These are phyloP conservation scores for Urocolius indicus DNA, from an alignment of 2,113 vertebrate genomes.

Conservation along the genomic window DNA sequence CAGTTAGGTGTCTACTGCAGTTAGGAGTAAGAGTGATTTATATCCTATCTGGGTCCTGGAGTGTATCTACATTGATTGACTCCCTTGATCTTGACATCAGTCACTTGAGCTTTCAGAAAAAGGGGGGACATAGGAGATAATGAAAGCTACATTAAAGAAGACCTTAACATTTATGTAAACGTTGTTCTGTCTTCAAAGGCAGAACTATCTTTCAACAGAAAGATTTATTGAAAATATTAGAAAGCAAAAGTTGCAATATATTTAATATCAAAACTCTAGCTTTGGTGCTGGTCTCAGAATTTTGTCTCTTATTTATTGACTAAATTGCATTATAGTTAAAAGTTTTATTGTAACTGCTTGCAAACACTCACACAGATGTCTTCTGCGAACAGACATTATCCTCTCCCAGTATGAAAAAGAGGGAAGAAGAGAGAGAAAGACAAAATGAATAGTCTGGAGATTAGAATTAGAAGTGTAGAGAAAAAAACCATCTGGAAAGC, in stretches of 20 bases:
- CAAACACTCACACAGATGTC: not conserved
- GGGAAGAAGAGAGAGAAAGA: not conserved
- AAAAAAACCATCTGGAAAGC: not conserved
- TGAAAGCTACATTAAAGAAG: slow-evolving; percentile 79
- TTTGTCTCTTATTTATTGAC: not conserved
- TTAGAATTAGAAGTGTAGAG: not conserved
- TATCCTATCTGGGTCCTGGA: slow-evolving; percentile 78
- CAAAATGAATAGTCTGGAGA: not conserved
- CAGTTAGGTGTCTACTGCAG: slow-evolving; percentile 49
- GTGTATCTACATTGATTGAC: slow-evolving; percentile 80
- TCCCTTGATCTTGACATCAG: slow-evolving; percentile 87
- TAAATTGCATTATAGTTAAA: not conserved
- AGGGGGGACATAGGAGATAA: slow-evolving; percentile 76
- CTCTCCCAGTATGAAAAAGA: not conserved
- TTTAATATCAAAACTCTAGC: not conserved
- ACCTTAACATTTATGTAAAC: slow-evolving; percentile 78
- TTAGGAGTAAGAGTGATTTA: slow-evolving; percentile 79
- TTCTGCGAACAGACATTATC: not conserved
- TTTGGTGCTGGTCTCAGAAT: not conserved
- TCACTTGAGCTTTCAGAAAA: slow-evolving; percentile 73
- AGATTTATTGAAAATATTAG: slow-evolving; percentile 68
- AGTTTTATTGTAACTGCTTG: not conserved
- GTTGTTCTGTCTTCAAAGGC: slow-evolving; percentile 82
- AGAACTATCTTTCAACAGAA: slow-evolving; percentile 51
- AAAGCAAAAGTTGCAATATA: not conserved